These are phyloP conservation scores for Sycophila texana DNA, from an alignment of 2,888 invertebrate genomes.

Conservation along the genomic window DNA sequence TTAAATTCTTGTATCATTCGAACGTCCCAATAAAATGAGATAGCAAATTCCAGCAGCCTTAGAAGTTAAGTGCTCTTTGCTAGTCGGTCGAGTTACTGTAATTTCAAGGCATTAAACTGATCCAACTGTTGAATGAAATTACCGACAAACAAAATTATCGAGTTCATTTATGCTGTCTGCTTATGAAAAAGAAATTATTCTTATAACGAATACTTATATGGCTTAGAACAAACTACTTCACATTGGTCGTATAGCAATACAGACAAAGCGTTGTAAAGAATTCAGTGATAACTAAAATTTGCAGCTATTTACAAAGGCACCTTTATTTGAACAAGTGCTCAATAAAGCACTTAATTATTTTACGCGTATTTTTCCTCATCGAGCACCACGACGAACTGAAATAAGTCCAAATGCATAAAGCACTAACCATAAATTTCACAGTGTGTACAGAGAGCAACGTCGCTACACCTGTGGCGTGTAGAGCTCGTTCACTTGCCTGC, in stretches of 20 bases:
- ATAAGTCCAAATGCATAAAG: constrained; percentile 14
- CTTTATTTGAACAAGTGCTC: background rate
- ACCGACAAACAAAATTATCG: constrained; percentile 34
- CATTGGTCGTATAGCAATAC: background rate
- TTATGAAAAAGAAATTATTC: constrained; percentile 27
- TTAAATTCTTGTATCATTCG: background rate
- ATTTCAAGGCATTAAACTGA: constrained; percentile 57
- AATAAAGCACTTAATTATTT: constrained; percentile 33
- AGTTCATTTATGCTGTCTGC: constrained; percentile 11
- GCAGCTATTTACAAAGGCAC: background rate
- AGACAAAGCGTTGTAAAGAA: too few species aligned
- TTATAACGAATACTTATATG: background rate
- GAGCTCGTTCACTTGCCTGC: background rate
- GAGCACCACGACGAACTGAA: background rate
- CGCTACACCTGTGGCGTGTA: constrained; percentile 5
- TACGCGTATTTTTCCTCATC: constrained; percentile 20
- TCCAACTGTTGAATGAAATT: constrained; percentile 51
- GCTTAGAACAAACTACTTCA: background rate
- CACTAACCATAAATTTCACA: constrained; percentile 16
- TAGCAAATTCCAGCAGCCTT: constrained; percentile 57
- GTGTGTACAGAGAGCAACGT: constrained; percentile 3
- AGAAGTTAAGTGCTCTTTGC: constrained; percentile 67
- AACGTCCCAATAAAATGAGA: constrained; percentile 11
- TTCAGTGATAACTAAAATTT: too few species aligned
- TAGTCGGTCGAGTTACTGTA: constrained; percentile 62